These are phyloP conservation scores for Merluccius polli DNA, from an alignment of 2,797 vertebrate species.

Conservation along the genomic window DNA sequence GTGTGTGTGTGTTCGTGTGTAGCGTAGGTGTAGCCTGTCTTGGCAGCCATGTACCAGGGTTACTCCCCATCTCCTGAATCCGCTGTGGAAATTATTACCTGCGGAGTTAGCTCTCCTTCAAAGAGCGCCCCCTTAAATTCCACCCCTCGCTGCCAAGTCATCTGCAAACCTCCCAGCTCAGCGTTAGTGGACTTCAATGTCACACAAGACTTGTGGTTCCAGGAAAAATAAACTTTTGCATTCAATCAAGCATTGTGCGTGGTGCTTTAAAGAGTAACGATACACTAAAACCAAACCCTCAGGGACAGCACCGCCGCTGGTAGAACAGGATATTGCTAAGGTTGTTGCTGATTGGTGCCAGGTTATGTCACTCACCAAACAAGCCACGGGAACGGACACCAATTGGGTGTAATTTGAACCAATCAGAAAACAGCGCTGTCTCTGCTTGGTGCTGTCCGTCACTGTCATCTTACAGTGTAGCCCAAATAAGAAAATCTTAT, in stretches of 20 bases:
- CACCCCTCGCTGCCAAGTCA: slow-evolving; percentile 32
- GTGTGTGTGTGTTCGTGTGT: neutral
- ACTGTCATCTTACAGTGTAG: neutral
- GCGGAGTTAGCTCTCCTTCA: slow-evolving; percentile 43
- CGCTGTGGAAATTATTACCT: slow-evolving; percentile 70
- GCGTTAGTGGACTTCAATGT: slow-evolving; percentile 15
- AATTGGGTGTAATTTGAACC: neutral
- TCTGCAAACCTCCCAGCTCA: slow-evolving; percentile 19
- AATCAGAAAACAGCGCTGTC: neutral
- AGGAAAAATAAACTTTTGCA: slow-evolving; percentile 10
- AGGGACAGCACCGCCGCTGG: neutral
- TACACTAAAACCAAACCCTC: neutral
- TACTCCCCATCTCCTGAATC: slow-evolving; percentile 56
- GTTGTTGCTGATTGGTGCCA: neutral
- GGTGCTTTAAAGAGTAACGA: neutral
- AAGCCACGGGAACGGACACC: neutral
- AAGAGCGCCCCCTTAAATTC: slow-evolving; percentile 43
- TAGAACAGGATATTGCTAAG: neutral
- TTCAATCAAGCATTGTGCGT: slow-evolving; percentile 4
- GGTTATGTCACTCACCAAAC: neutral
- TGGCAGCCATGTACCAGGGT: slow-evolving; percentile 44
- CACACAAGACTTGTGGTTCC: neutral
- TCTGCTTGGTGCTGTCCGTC: too few species aligned
- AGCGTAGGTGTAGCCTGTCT: slow-evolving; percentile 21
- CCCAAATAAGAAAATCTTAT: neutral